Conservation (phyloP, 2,797 vertebrate species). For the Sebastes steindachneri region DNA sequence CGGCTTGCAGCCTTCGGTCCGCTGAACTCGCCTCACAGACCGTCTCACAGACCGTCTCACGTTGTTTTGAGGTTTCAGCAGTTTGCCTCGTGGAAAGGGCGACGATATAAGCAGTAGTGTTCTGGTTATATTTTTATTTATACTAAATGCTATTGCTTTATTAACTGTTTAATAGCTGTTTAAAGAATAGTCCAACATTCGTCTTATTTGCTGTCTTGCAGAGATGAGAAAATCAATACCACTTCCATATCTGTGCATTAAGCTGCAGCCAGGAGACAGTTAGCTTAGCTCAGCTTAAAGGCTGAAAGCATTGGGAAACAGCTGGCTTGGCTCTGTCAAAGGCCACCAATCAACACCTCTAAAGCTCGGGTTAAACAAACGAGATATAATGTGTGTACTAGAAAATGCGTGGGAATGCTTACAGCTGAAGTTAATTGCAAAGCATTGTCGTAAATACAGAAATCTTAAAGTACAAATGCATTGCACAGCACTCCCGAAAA, state of each 20-base stretch:
- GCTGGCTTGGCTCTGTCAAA: neutral
- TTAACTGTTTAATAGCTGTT: neutral
- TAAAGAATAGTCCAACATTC: neutral
- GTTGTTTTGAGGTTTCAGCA: neutral
- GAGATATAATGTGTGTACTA: neutral
- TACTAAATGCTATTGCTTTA: neutral
- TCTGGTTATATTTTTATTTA: neutral
- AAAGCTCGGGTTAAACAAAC: neutral
- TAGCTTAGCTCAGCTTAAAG: neutral
- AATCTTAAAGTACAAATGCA: too few relatives aligned
- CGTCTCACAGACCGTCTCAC: neutral
- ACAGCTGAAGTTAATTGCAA: too few relatives aligned
- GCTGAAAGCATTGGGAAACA: neutral
- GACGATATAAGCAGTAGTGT: neutral
- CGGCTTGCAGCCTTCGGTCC: neutral
- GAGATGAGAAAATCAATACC: neutral
- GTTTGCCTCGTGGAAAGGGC: neutral
- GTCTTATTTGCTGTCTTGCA: neutral
- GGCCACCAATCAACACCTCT: neutral
- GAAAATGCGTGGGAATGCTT: accelerated
- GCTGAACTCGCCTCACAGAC: neutral
- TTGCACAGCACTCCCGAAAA: too few relatives aligned
- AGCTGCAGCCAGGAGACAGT: neutral
- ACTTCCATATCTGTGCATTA: neutral
- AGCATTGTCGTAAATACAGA: too few relatives aligned